phyloP scores from a whole-genome alignment of 2,113 vertebrate genomes.

The Apistogramma diplotaenia region DNA sequence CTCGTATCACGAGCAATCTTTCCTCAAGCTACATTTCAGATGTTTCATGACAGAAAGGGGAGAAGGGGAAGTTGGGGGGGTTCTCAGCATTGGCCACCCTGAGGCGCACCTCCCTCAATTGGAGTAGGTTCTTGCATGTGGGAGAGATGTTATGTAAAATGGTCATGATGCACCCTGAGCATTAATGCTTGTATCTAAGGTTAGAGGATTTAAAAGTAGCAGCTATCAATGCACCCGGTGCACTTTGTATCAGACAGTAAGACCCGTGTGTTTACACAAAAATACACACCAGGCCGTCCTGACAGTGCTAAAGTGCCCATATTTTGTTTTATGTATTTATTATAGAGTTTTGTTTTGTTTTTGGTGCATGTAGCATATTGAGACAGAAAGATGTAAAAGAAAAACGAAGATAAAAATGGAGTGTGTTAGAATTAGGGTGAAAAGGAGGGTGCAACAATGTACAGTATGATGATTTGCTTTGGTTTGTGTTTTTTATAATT shows the following conservation, averaged over 20 bases:
- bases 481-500: accelerated
- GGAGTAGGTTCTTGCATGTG: constrained; percentile 26
- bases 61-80: constrained; percentile 1
- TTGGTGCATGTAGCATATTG: not conserved
- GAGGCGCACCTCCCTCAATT: constrained; percentile 16
- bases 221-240: constrained; percentile 49
- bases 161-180: constrained; percentile 21
- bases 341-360: not conserved
- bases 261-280: constrained; percentile 53
- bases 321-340: not conserved
- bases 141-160: constrained; percentile 18
- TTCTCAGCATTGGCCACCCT: constrained; percentile 36
- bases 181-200: not conserved
- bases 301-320: constrained; percentile 2
- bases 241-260: constrained; percentile 63
- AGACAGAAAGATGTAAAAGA: not conserved
- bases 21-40: constrained; percentile 6
- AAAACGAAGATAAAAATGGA: no score
- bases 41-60: constrained; percentile 40
- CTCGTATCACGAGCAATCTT: not conserved
- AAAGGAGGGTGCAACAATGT: no score
- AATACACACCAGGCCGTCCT: constrained; percentile 30
- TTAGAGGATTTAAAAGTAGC: constrained; percentile 24
- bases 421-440: no score
- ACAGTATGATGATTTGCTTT: no score